Conservation (phyloP, 2,113 vertebrate genomes). For the Bujurquina vittata region DNA sequence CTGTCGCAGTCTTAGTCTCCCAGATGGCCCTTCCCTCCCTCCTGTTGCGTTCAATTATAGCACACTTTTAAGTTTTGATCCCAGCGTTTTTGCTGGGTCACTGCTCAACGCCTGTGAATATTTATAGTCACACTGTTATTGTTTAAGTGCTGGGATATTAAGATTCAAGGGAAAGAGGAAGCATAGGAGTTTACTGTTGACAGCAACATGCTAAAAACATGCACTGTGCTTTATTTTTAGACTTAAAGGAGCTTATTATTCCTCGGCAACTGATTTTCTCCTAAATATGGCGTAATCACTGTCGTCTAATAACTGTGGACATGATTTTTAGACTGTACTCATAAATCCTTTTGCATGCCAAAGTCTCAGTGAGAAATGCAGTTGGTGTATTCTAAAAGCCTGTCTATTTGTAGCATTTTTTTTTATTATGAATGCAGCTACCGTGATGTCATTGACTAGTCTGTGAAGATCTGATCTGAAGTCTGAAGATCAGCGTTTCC, state of each 20-base stretch:
- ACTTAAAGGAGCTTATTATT: not conserved
- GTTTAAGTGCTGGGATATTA: not conserved
- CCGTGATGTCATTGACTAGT: not conserved
- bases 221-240: not conserved
- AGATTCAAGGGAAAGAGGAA: not conserved
- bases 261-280: not conserved
- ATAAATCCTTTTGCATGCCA: not conserved
- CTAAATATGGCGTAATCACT: not conserved
- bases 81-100: slow-evolving; percentile 8
- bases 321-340: not conserved
- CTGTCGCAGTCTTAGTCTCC: slow-evolving; percentile 11
- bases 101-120: not conserved
- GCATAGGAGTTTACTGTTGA: not conserved
- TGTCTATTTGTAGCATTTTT: not conserved
- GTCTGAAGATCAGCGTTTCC: too few species aligned
- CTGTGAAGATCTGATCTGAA: too few species aligned
- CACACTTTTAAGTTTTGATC: slow-evolving; percentile 12
- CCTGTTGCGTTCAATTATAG: slow-evolving; percentile 48
- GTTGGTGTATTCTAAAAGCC: too few species aligned
- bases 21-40: slow-evolving; percentile 34
- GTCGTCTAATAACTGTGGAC: not conserved
- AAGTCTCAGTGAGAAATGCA: too few species aligned
- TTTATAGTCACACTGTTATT: not conserved
- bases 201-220: not conserved
- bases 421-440: too few species aligned